A percentile compares a stretch with the other conserved stretches of the same genome.
Conservation (phyloP, 2,888 invertebrate species). For the Eristalinus sepulchralis region DNA sequence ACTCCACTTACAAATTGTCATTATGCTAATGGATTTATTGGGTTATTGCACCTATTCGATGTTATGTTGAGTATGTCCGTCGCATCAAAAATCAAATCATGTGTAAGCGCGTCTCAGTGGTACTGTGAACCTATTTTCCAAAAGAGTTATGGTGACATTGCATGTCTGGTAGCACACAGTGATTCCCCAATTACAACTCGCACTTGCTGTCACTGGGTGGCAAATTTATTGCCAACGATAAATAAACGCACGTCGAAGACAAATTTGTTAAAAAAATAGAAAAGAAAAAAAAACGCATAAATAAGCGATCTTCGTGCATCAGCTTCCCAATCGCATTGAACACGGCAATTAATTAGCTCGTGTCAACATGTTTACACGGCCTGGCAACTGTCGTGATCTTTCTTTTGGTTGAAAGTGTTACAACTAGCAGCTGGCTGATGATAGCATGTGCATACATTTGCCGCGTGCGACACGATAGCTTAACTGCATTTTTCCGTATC, state of each 20-base stretch:
- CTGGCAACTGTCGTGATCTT: neutral
- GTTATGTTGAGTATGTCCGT: no score
- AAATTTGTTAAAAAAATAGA: neutral
- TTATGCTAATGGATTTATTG: no score
- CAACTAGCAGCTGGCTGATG: neutral
- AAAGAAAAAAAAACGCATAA: conserved; percentile 16
- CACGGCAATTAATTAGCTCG: conserved; percentile 36
- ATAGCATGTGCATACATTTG: neutral
- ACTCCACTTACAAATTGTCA: no score
- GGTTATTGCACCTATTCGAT: no score
- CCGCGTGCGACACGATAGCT: neutral
- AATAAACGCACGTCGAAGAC: neutral
- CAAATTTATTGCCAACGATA: neutral
- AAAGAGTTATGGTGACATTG: neutral
- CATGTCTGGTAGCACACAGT: neutral
- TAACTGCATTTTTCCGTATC: neutral
- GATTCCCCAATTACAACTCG: neutral
- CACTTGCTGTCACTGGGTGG: neutral
- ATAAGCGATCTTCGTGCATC: conserved; percentile 16
- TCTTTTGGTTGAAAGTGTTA: neutral
- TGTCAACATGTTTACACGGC: conserved; percentile 24
- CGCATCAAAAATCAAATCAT: neutral
- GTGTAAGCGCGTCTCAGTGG: neutral
- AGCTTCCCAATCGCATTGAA: conserved; percentile 16
- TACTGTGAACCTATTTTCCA: neutral